phyloP scores from a whole-genome alignment of 2,888 invertebrate species.

The Apotomis turbidana region DNA sequence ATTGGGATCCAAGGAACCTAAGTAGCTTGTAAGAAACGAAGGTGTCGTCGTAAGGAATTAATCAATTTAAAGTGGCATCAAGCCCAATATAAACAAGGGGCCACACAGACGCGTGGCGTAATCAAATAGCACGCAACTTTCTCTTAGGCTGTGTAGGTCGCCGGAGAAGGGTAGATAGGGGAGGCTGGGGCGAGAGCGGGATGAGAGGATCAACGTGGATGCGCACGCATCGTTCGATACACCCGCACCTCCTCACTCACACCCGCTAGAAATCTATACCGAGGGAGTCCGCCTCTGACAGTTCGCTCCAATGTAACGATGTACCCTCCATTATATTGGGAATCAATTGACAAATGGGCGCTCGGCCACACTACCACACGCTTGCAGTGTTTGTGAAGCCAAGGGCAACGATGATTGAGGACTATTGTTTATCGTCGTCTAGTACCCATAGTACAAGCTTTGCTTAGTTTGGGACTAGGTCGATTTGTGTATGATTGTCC shows the following conservation, averaged over 20 bases:
- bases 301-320: constrained; percentile 75
- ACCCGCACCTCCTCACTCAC: constrained; percentile 62
- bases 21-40: constrained; percentile 59
- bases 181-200: constrained; percentile 57
- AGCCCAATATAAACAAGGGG: constrained; percentile 80
- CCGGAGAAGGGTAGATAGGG: constrained; percentile 50
- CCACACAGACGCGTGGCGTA: constrained; percentile 73
- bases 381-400: constrained; percentile 43
- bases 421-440: constrained; percentile 70
- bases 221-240: constrained; percentile 75
- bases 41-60: constrained; percentile 74
- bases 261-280: constrained; percentile 69
- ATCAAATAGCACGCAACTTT: constrained; percentile 76
- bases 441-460: too few relatives aligned
- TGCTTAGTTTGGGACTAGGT: too few relatives aligned
- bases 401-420: constrained; percentile 49
- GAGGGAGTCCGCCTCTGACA: constrained; percentile 75
- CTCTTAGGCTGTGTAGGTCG: constrained; percentile 65
- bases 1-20: constrained; percentile 30
- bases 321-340: constrained; percentile 82
- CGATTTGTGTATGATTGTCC: too few relatives aligned
- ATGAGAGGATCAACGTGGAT: constrained; percentile 62
- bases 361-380: constrained; percentile 49
- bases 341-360: constrained; percentile 81
- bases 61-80: constrained; percentile 80